Evolutionary conservation across 2,888 invertebrate species (phyloP), one percentile per base, ranked within the genome.

Genomic region (Autographa pulchrina): DNA sequence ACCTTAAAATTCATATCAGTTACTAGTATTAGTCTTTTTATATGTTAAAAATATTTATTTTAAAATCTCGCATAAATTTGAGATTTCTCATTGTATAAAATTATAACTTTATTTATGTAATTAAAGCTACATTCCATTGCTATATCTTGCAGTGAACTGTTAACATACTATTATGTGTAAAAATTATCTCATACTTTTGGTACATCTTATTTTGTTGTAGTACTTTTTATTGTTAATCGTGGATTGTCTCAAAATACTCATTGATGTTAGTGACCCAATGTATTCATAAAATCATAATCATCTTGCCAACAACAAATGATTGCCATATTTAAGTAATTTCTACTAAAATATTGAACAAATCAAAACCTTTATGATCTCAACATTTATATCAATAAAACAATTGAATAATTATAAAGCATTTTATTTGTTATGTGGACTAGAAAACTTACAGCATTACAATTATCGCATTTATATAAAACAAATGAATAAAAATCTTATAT

Each of bases 351-450:
- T 38, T 38, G 11, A 61, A 41, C 38, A 16, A 38, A 54, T 13
- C 31, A 62, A 6, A 68, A 62, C 8, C 14, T 54, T 43, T 25
- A 16, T 58, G 72, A 75, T 78, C 64, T 76, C 68, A 70, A 65
- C 41, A 52, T 71, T 75, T 59, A 73, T 67, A 13, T 48, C 69
- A 84, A 84, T 86, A 84, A 86, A 88, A 86, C 68, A 58, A 68
- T 63, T 58, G 70, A 70, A 72, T 74, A 84, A 86, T 87, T 87
- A 91, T 88, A 91, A 94, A 94, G 93, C 93, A 86, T 93, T 93
- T 92, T 92, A 91, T 90, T 94, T 92, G 91, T 94, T 92, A 92
- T 86, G 84, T 87, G 88, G 95, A 95, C 95, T 95, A 94, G 94
- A 94, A 91, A 90, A 83, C 85, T 91, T 92, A 92, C 88, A 90